Evolutionary conservation across 2,888 invertebrate species (phyloP).

Genomic region (Gasteruption jaculator): DNA sequence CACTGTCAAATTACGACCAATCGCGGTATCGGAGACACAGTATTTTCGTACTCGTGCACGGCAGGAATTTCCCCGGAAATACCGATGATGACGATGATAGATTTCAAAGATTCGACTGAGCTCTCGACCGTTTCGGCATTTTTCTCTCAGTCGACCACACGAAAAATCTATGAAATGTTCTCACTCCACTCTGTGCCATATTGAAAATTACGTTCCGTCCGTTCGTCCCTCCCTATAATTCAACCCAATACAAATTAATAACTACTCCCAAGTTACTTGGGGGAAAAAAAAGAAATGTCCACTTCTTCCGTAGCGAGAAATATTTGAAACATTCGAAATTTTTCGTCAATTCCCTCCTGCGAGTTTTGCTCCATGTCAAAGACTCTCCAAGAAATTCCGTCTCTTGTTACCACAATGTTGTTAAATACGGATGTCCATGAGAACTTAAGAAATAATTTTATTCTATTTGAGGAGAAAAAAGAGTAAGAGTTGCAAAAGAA

Average conservation of each 20-base stretch:
- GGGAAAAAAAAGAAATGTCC: conserved; percentile 28
- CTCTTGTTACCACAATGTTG: conserved; percentile 32
- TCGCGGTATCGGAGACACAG: no score
- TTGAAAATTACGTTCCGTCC: no score
- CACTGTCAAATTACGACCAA: conserved; percentile 6
- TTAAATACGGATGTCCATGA: conserved; percentile 14
- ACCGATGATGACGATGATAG: conserved; percentile 12
- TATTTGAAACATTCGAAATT: conserved; percentile 8
- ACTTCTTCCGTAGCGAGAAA: conserved; percentile 22
- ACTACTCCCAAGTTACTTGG: no score
- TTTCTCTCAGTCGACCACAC: no score
- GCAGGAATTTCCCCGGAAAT: conserved; percentile 22
- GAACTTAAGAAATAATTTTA: conserved; percentile 4
- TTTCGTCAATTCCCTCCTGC: conserved; percentile 12
- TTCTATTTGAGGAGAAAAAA: conserved; percentile 5
- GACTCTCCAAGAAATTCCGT: conserved; percentile 24
- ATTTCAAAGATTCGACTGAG: no score
- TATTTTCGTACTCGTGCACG: no score
- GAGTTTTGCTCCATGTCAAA: conserved; percentile 35
- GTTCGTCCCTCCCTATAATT: no score
- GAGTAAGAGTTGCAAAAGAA: conserved; percentile 2
- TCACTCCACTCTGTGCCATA: no score
- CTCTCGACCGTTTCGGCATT: no score
- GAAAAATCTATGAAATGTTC: no score
- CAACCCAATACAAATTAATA: no score